Conservation (phyloP, 2,888 invertebrate species). For the Lamellibrachia columna region DNA sequence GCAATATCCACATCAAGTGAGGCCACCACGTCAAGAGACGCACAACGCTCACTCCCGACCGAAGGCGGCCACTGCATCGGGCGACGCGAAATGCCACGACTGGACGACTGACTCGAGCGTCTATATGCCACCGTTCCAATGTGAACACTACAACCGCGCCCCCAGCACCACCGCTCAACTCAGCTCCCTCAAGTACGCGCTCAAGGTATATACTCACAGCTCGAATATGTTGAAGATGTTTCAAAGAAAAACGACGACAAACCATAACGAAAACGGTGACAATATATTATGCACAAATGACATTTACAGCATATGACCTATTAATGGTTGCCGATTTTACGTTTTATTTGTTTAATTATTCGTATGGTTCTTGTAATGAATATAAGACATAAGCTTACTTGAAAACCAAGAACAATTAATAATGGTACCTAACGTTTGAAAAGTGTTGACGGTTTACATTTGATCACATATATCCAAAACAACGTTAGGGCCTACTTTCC, state of each 20-base stretch:
- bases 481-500: too few species aligned
- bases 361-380: too few species aligned
- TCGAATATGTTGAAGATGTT: background rate
- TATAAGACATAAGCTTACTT: too few species aligned
- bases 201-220: background rate
- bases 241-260: background rate
- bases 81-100: background rate
- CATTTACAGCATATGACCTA: background rate
- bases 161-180: background rate
- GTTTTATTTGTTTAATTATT: background rate
- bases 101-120: background rate
- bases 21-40: background rate
- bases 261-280: background rate
- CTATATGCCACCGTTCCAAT: background rate
- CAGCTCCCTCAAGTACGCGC: background rate
- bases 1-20: background rate
- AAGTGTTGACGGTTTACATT: too few species aligned
- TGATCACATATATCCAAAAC: too few species aligned
- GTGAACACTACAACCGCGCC: too few species aligned
- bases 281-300: background rate
- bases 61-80: background rate
- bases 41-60: background rate
- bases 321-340: background rate
- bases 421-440: too few species aligned
- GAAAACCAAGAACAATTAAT: too few species aligned